These are phyloP conservation scores for Heteromurus nitidus DNA, from an alignment of 2,888 invertebrate genomes.

Conservation along the genomic window DNA sequence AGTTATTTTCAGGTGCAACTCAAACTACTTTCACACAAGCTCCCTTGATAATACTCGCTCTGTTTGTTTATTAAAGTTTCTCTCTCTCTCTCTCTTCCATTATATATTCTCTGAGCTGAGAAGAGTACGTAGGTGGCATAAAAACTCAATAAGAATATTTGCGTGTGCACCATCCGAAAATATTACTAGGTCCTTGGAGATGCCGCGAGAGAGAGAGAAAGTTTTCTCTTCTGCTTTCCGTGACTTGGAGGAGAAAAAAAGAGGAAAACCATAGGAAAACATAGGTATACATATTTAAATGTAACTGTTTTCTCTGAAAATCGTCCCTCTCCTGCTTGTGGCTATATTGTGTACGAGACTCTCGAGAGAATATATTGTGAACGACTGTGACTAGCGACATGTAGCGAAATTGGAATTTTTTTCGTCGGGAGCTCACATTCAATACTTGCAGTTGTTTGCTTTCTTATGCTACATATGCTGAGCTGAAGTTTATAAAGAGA, in stretches of 20 bases:
- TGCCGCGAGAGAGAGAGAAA: constrained; percentile 4
- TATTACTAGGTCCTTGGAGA: constrained; percentile 52
- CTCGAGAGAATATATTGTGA: constrained; percentile 32
- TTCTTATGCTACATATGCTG: background rate
- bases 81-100: constrained; percentile 16
- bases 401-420: constrained; percentile 29
- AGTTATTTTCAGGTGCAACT: constrained; percentile 56
- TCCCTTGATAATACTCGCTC: constrained; percentile 49
- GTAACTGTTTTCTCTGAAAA: constrained; percentile 24
- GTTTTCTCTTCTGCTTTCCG: constrained; percentile 13
- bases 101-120: background rate
- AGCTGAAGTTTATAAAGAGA: too few relatives aligned
- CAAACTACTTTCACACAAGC: constrained; percentile 53
- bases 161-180: constrained; percentile 47
- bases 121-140: constrained; percentile 2
- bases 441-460: background rate
- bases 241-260: background rate
- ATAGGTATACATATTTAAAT: constrained; percentile 1
- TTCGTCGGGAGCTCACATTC: constrained; percentile 29
- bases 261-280: too few relatives aligned
- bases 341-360: background rate
- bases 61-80: constrained; percentile 57
- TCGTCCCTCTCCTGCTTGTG: background rate
- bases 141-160: constrained; percentile 48
- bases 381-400: constrained; percentile 13